Base-by-base conservation (phyloP, 2,888 invertebrate genomes). In the Trisateles emortualis region DNA sequence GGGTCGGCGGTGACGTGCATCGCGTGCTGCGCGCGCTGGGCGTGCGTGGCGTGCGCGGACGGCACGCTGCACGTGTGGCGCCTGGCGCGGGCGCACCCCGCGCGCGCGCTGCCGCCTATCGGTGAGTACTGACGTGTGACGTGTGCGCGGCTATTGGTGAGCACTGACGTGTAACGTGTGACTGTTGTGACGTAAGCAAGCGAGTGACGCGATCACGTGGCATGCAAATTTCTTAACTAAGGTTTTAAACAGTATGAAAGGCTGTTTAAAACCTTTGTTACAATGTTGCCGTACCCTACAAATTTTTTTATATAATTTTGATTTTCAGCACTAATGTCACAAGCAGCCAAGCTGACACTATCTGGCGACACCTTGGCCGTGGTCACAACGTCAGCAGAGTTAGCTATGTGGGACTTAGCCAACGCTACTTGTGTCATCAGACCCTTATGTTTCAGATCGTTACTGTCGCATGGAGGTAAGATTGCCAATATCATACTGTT, bases 1-100 rank as follows among this genome's bases (percentile, higher is more conserved):
- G 95, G 95, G 0, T 94, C 94, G 0, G 80, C 93, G 0, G 94
- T 95, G 68, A 88, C 94, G 73, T 95, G 95, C 64, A 86, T 95
- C 22, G 93, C 94, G 53, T 94, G 94, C 59, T 94, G 94, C 78
- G 90, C 94, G 56, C 92, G 94, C 64, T 90, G 95, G 74, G 91
- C 94, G 42, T 93, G 94, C 73, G 94, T 94, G 43, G 92, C 95
- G 61, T 96, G 96, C 84, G 94, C 94, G 58, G 96, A 97, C 90
- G 92, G 94, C 39, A 93, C 95, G 39, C 88, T 96, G 66, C 95
- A 95, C 82, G 91, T 94, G 29, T 95, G 95, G 83, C 84, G 92
- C 29, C 92, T 95, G 10, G 80, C 79, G 45, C 91, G 64, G 1
- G 82, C 81, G 1, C 84, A 92, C 74, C 45, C 71, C 0, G 1